phyloP scores from a whole-genome alignment of 1,140 invertebrate genomes.

The Temnothorax curvispinosus region DNA sequence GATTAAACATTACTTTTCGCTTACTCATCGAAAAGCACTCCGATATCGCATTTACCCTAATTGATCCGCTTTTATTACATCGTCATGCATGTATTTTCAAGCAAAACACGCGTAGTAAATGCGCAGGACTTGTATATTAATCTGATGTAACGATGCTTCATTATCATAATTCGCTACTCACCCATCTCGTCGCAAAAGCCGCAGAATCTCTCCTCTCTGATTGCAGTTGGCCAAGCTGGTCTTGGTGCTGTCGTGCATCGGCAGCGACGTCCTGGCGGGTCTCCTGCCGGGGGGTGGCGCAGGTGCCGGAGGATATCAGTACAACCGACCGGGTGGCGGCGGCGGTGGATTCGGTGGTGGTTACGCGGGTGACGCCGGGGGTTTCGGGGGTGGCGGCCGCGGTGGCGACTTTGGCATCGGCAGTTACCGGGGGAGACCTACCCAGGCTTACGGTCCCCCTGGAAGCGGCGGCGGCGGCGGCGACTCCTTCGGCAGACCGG shows the following conservation, averaged over 20 bases:
- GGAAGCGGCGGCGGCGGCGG: conserved; percentile 56
- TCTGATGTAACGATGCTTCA: background rate
- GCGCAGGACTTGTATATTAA: background rate
- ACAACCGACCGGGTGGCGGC: conserved; percentile 76
- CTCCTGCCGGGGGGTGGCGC: conserved; percentile 75
- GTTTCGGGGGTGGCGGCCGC: conserved; percentile 3
- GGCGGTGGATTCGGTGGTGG: conserved; percentile 53
- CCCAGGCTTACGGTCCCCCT: conserved; percentile 59
- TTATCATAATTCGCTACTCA: conserved; percentile 11
- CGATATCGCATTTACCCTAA: background rate
- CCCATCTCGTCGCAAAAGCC: background rate
- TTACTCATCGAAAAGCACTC: background rate
- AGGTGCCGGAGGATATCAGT: conserved; percentile 80
- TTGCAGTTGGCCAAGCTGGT: conserved; percentile 77
- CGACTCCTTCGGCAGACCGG: conserved; percentile 49
- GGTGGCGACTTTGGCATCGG: conserved; percentile 48
- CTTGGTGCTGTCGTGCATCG: conserved; percentile 75
- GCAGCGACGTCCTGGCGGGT: conserved; percentile 75
- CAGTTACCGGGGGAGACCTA: conserved; percentile 46
- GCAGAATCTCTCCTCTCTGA: background rate
- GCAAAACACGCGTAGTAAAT: background rate
- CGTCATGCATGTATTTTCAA: background rate
- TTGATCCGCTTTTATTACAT: background rate
- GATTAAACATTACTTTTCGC: background rate
- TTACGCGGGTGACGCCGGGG: background rate